Evolutionary conservation across 2,113 vertebrate genomes (phyloP).

Genomic region (Rhodinocichla rosea): DNA sequence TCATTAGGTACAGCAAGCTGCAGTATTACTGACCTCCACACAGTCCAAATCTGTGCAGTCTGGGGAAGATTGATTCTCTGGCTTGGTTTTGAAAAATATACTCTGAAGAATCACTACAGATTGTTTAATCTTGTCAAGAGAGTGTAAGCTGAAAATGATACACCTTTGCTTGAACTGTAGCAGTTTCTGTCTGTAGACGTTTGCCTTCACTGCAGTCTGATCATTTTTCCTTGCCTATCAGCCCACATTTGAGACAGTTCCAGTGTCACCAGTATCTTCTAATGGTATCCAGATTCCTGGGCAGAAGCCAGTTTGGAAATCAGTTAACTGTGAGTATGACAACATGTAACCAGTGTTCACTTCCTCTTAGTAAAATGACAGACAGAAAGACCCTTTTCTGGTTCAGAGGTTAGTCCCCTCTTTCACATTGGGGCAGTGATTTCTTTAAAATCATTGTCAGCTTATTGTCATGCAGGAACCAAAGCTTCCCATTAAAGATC

Average conservation of each 20-base stretch:
- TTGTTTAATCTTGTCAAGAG: background rate
- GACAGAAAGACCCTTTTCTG: background rate
- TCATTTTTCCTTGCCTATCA: constrained; percentile 57
- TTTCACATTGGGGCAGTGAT: background rate
- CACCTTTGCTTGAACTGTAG: constrained; percentile 5
- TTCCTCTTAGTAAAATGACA: constrained; percentile 16
- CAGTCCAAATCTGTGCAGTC: background rate
- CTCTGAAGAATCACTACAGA: background rate
- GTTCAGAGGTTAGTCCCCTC: background rate
- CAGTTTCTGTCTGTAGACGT: background rate
- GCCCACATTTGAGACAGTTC: constrained; percentile 72
- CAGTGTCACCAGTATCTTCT: constrained; percentile 67
- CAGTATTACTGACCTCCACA: background rate
- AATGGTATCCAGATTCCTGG: constrained; percentile 69
- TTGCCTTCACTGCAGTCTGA: constrained; percentile 33
- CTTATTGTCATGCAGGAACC: constrained; percentile 33
- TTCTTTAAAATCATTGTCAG: background rate
- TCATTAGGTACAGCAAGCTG: background rate
- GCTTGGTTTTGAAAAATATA: background rate
- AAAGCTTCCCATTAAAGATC: background rate
- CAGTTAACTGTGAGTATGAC: constrained; percentile 70
- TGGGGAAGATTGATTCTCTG: background rate
- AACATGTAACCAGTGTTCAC: background rate
- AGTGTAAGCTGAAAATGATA: background rate
- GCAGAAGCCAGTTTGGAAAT: constrained; percentile 61